Conservation (phyloP, 2,888 invertebrate species). For the Tenthredo scrophulariae region DNA sequence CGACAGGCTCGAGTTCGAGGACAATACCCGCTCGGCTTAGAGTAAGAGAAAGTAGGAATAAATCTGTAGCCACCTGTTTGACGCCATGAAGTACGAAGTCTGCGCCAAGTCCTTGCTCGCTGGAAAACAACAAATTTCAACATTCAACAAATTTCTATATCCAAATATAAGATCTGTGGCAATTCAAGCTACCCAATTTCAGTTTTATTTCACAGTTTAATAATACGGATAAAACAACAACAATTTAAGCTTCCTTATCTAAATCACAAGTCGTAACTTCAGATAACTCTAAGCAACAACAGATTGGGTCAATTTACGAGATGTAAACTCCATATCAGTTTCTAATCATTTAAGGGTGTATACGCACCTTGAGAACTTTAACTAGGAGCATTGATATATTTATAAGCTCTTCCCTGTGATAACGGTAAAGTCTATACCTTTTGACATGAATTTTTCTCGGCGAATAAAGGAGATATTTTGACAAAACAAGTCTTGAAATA, state of each 20-base stretch:
- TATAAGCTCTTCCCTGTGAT: too few relatives aligned
- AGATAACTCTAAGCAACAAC: background rate
- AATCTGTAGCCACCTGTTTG: slow-evolving; percentile 87
- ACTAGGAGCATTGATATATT: too few relatives aligned
- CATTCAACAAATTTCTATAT: background rate
- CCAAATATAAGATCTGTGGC: too few relatives aligned
- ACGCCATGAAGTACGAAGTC: slow-evolving; percentile 99
- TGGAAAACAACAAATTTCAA: slow-evolving; percentile 75
- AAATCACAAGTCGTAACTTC: background rate
- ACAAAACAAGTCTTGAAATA: too few relatives aligned
- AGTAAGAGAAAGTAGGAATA: slow-evolving; percentile 67
- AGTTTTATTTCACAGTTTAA: background rate
- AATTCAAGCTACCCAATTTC: too few relatives aligned
- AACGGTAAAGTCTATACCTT: too few relatives aligned
- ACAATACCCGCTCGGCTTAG: slow-evolving; percentile 58
- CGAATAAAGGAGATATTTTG: too few relatives aligned
- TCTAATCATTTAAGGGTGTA: too few relatives aligned
- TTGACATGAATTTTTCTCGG: too few relatives aligned
- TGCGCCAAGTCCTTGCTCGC: slow-evolving; percentile 98
- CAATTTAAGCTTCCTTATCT: background rate
- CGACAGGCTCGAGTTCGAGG: slow-evolving; percentile 64
- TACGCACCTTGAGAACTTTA: too few relatives aligned
- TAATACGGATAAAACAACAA: background rate
- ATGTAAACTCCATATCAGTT: too few relatives aligned
- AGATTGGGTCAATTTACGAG: background rate